Percentiles rank a stretch among this genome's conserved stretches.
Evolutionary conservation across 1,140 invertebrate species (phyloP).

Genomic region (Drosophila azteca): DNA sequence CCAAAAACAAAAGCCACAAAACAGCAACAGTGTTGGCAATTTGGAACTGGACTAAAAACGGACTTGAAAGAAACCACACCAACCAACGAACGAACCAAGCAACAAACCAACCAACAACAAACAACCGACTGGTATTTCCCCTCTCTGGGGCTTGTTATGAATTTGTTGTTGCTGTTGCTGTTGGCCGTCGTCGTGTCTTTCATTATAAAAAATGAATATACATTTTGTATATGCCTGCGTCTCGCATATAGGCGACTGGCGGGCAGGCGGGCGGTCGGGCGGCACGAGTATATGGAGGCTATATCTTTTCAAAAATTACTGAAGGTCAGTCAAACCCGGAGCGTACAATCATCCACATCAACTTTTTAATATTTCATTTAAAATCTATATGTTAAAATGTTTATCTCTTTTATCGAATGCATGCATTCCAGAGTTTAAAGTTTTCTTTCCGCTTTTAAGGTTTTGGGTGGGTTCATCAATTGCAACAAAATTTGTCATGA

Average conservation of each 20-base stretch:
- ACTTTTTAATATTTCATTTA: constrained; percentile 69
- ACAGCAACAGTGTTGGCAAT: constrained; percentile 64
- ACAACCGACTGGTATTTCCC: constrained; percentile 42
- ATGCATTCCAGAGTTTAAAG: constrained; percentile 5
- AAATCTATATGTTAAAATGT: constrained; percentile 42
- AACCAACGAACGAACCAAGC: constrained; percentile 31
- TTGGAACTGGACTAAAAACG: constrained; percentile 78
- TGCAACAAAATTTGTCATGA: neutral
- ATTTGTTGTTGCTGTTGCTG: constrained; percentile 36
- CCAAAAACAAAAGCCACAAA: constrained; percentile 31
- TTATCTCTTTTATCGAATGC: constrained; percentile 13
- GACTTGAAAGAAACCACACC: constrained; percentile 62
- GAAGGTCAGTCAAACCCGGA: constrained; percentile 72
- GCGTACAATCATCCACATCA: constrained; percentile 59
- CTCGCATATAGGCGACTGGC: constrained; percentile 3
- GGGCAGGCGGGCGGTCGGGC: no score
- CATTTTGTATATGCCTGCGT: constrained; percentile 56
- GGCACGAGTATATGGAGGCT: constrained; percentile 49
- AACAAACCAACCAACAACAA: constrained; percentile 35
- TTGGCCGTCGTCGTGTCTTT: constrained; percentile 36
- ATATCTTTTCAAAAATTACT: constrained; percentile 73
- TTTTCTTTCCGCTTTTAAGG: neutral
- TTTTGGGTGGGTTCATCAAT: neutral
- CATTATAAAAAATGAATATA: constrained; percentile 66
- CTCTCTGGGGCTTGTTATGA: constrained; percentile 46